Evolutionary conservation across 2,888 invertebrate genomes (phyloP).

Genomic region (Cosmia pyralina): DNA sequence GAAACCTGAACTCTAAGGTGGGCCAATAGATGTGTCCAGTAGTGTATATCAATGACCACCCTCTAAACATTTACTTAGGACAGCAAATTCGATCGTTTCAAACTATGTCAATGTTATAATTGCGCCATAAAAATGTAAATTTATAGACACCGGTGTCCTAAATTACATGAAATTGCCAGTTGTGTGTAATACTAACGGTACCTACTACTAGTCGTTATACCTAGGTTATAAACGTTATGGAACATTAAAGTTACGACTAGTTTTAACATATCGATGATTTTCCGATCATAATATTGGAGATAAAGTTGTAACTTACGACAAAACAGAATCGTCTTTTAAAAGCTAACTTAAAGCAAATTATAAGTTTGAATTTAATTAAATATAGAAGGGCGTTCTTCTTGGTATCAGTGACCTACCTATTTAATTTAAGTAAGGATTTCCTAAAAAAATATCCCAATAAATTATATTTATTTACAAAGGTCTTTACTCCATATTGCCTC

Average conservation of each 20-base stretch:
- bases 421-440: not conserved
- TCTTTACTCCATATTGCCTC: not conserved
- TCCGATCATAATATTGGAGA: slow-evolving; percentile 41
- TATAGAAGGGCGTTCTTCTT: not conserved
- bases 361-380: no score
- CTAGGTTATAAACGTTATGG: slow-evolving; percentile 49
- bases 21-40: no score
- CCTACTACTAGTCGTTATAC: slow-evolving; percentile 55
- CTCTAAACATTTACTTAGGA: slow-evolving; percentile 39
- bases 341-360: no score
- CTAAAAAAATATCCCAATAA: not conserved
- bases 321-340: slow-evolving; percentile 3
- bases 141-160: slow-evolving; percentile 33
- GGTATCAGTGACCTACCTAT: not conserved
- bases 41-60: no score
- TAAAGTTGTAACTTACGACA: slow-evolving; percentile 35
- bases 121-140: slow-evolving; percentile 58
- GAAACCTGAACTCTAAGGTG: no score
- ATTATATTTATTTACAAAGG: not conserved
- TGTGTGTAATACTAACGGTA: slow-evolving; percentile 21
- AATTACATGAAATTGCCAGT: slow-evolving; percentile 54
- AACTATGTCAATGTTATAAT: slow-evolving; percentile 53
- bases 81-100: slow-evolving; percentile 36
- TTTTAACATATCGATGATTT: slow-evolving; percentile 24
- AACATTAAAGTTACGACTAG: slow-evolving; percentile 31